Evolutionary conservation across 1,140 invertebrate genomes (phyloP).

Genomic region (Drosophila tropicalis): DNA sequence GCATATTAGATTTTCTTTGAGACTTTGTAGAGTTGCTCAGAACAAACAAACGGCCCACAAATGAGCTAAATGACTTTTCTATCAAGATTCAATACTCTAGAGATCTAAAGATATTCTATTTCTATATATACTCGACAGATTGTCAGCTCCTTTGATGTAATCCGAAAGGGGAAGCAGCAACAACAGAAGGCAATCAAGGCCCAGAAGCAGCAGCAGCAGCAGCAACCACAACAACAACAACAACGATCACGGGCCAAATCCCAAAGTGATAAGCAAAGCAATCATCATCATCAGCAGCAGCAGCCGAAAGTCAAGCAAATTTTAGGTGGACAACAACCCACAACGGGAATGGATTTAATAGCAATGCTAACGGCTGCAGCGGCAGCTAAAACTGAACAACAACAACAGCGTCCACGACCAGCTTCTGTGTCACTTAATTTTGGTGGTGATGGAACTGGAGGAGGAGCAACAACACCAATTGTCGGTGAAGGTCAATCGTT

Average conservation of each 20-base stretch:
- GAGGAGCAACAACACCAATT: conserved; percentile 29
- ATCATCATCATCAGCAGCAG: conserved; percentile 52
- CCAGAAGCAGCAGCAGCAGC: conserved; percentile 61
- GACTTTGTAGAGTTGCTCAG: neutral
- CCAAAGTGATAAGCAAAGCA: conserved; percentile 70
- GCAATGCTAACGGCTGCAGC: conserved; percentile 71
- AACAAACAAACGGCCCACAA: neutral
- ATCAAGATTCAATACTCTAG: neutral
- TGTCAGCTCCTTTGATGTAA: conserved; percentile 81
- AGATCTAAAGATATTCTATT: conserved; percentile 6
- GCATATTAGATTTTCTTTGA: neutral
- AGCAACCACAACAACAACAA: conserved; percentile 53
- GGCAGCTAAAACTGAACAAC: conserved; percentile 58
- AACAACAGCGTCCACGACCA: conserved; percentile 64
- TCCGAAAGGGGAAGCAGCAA: conserved; percentile 79
- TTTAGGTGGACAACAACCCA: conserved; percentile 49
- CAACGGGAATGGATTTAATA: conserved; percentile 67
- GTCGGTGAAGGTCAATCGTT: conserved; percentile 36
- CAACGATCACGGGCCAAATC: conserved; percentile 64
- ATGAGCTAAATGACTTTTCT: too few relatives aligned
- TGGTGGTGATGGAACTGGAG: conserved; percentile 14
- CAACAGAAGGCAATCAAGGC: conserved; percentile 66
- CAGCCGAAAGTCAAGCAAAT: conserved; percentile 39
- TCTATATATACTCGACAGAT: conserved; percentile 52
- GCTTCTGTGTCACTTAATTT: conserved; percentile 73